Percentiles rank a stretch among this genome's conserved stretches.
Evolutionary conservation across 2,113 vertebrate species (phyloP).

Genomic region (Sprattus sprattus): DNA sequence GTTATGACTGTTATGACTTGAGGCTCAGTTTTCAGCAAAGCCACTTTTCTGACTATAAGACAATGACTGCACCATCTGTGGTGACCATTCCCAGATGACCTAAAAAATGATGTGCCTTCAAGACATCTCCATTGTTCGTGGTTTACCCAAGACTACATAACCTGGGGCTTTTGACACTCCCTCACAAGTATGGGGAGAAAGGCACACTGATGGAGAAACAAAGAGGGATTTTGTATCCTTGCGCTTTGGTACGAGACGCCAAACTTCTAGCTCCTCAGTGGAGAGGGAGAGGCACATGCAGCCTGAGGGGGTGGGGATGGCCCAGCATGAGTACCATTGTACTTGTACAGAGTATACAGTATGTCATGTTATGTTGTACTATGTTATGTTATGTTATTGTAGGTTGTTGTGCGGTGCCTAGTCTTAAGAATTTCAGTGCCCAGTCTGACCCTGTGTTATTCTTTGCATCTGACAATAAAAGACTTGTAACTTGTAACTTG

Average conservation of each 20-base stretch:
- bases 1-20: not conserved
- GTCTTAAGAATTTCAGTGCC: no score
- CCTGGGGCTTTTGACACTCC: not conserved
- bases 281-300: not conserved
- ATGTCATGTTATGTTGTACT: no score
- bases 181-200: not conserved
- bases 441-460: no score
- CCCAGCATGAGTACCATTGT: not conserved
- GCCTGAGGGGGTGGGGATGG: not conserved
- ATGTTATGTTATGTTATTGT: no score
- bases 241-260: not conserved
- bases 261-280: not conserved
- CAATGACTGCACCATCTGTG: not conserved
- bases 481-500: no score
- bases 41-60: not conserved
- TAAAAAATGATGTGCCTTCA: not conserved
- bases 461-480: no score
- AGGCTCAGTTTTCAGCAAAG: not conserved
- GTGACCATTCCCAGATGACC: not conserved
- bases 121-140: not conserved
- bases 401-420: no score
- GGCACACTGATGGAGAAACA: not conserved
- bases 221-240: not conserved
- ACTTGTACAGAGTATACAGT: no score
- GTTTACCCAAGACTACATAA: not conserved